A percentile compares a stretch with the other conserved stretches of the same genome.
phyloP scores from a whole-genome alignment of 2,888 invertebrate genomes.

The Drosophila merina region DNA sequence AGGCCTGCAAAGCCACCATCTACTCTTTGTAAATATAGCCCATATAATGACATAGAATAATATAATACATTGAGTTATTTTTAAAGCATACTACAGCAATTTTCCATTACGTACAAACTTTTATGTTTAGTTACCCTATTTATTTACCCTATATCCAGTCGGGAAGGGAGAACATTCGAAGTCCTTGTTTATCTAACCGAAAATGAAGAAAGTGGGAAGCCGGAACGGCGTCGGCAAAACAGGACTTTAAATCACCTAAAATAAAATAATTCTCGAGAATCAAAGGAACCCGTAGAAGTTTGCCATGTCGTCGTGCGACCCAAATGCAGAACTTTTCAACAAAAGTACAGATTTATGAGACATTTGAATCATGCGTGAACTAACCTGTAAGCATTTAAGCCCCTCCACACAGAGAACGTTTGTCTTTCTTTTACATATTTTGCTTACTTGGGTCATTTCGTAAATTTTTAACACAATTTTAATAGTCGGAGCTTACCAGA shows the following conservation, averaged over 20 bases:
- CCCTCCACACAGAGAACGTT: neutral
- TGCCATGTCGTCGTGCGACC: neutral
- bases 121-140: neutral
- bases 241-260: too few relatives aligned
- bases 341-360: slow-evolving; percentile 57
- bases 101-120: neutral
- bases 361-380: slow-evolving; percentile 56
- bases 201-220: too few relatives aligned
- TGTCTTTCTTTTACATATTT: slow-evolving; percentile 1
- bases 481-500: slow-evolving; percentile 5
- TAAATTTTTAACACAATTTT: slow-evolving; percentile 2
- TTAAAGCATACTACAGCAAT: too few relatives aligned
- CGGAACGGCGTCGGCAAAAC: too few relatives aligned
- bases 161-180: too few relatives aligned
- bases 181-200: too few relatives aligned
- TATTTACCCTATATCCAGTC: too few relatives aligned
- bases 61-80: slow-evolving; percentile 4
- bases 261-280: too few relatives aligned
- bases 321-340: slow-evolving; percentile 15
- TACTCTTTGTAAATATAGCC: neutral
- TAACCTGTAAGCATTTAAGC: slow-evolving; percentile 11
- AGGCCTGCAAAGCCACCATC: neutral
- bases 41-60: slow-evolving; percentile 43
- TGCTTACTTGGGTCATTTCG: neutral
- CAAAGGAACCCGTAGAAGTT: too few relatives aligned